Evolutionary conservation across 2,797 vertebrate genomes (phyloP), one percentile per base, ranked within the genome.

Genomic region (Neomorphus geoffroyi): DNA sequence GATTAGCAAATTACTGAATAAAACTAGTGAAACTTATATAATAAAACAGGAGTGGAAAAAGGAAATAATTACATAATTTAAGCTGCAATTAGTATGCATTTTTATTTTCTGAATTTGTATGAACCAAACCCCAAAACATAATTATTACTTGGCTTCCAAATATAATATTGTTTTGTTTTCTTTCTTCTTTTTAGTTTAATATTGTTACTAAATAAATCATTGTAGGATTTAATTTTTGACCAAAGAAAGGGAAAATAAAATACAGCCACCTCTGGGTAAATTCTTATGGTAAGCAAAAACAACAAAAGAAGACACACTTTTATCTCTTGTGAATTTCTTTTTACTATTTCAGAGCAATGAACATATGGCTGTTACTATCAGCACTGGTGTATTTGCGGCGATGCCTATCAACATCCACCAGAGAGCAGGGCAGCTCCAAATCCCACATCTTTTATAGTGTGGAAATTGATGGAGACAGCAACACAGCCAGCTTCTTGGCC

Each of bases 341-440:
- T 96, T 94, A 90, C 54, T 94, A 93, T 96, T 97, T 96, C 95
- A 96, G 93, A 83, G 90, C 83, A 92, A 94, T 95, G 97, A 97
- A 97, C 92, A 80, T 95, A 93, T 91, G 93, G 71, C 93, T 95
- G 80, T 96, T 97, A 65, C 86, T 98, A 71, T 90, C 97, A 94
- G 77, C 96, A 92, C 81, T 95, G 84, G 92, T 89, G 80, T 94
- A 91, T 97, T 96, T 98, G 98, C 96, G 96, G 99, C 98, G 98
- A 98, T 98, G 97, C 97, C 98, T 96, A 89, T 95, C 94, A 78
- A 97, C 97, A 98, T 98, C 99, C 99, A 99, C 98, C 98, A 98
- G 99, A 98, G 98, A 98, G 99, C 99, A 99, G 98, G 98, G 89
- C 98, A 98, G 98, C 98, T 98, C 99, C 98, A 98, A 98, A 93